Conservation (phyloP, 35 echinoderm and acorn worm genomes). For the Heliocidaris erythrogramma region DNA sequence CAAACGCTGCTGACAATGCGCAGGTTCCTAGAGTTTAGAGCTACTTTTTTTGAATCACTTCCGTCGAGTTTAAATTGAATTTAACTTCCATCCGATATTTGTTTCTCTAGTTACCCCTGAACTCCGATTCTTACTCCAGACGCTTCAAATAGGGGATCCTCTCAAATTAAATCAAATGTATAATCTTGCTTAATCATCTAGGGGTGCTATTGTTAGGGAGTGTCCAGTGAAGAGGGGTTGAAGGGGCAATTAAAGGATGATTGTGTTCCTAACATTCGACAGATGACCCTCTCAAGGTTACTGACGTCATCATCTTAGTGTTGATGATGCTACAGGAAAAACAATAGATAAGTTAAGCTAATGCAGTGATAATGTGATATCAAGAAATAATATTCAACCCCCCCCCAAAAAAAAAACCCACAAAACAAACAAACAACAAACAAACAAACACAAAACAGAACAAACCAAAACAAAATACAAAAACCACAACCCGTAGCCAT, state of each 20-base stretch:
- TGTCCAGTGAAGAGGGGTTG: not conserved
- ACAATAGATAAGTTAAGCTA: no score
- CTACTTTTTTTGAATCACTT: constrained; percentile 47
- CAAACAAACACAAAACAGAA: no score
- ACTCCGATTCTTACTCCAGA: not conserved
- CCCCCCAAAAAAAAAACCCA: no score
- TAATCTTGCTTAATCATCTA: constrained; percentile 34
- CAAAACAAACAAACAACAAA: no score
- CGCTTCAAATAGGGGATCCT: not conserved
- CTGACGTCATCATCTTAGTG: not conserved
- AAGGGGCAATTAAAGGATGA: not conserved
- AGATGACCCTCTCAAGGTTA: not conserved
- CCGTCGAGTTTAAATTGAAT: constrained; percentile 39
- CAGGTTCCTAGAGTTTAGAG: not conserved
- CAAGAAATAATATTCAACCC: not conserved
- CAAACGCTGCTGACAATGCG: not conserved
- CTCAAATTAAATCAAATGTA: not conserved
- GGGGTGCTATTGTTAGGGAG: not conserved
- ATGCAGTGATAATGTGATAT: no score
- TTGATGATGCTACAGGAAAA: no score
- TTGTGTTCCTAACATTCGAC: not conserved
- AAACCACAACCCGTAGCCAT: no score
- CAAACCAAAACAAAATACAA: no score
- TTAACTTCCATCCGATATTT: constrained; percentile 26
- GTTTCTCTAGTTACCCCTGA: not conserved